Percentiles rank a stretch among this genome's conserved stretches.
phyloP scores from a whole-genome alignment of 1,140 invertebrate genomes.

The Drosophila nikananu region DNA sequence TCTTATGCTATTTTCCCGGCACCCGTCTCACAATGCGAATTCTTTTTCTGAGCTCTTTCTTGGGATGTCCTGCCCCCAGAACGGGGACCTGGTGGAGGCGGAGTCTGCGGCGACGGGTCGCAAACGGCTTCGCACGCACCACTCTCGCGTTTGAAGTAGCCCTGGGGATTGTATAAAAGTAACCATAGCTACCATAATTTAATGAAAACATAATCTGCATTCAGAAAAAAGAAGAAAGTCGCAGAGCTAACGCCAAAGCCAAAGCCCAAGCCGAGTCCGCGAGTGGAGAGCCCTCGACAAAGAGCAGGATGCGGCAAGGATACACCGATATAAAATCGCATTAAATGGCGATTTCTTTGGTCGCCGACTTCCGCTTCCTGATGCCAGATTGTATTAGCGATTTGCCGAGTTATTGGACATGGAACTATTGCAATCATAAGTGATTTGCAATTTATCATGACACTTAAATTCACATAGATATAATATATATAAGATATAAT shows the following conservation, averaged over 20 bases:
- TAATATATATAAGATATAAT: no score
- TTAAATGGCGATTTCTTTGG: constrained; percentile 57
- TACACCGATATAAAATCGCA: constrained; percentile 44
- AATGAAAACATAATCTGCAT: constrained; percentile 84
- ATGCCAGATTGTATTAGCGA: constrained; percentile 43
- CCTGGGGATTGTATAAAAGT: constrained; percentile 83
- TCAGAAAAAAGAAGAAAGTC: constrained; percentile 55
- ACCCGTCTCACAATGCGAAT: constrained; percentile 55
- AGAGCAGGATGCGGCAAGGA: background rate
- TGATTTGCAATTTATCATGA: background rate
- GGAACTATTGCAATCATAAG: background rate
- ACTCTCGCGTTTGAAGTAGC: constrained; percentile 76
- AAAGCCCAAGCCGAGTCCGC: constrained; percentile 32
- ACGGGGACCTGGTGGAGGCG: constrained; percentile 13
- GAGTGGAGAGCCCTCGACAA: constrained; percentile 23
- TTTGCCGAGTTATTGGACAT: constrained; percentile 2
- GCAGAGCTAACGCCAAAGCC: constrained; percentile 38
- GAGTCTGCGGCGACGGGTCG: constrained; percentile 41
- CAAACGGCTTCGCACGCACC: constrained; percentile 56
- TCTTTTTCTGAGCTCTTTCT: constrained; percentile 48
- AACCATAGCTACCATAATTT: constrained; percentile 84
- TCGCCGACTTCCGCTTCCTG: constrained; percentile 30
- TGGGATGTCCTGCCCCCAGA: constrained; percentile 7
- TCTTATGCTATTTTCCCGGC: background rate
- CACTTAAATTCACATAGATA: no score